Percentiles rank a stretch among this genome's conserved stretches.
Evolutionary conservation across 2,113 vertebrate species (phyloP).

Genomic region (Accipiter cooperii): DNA sequence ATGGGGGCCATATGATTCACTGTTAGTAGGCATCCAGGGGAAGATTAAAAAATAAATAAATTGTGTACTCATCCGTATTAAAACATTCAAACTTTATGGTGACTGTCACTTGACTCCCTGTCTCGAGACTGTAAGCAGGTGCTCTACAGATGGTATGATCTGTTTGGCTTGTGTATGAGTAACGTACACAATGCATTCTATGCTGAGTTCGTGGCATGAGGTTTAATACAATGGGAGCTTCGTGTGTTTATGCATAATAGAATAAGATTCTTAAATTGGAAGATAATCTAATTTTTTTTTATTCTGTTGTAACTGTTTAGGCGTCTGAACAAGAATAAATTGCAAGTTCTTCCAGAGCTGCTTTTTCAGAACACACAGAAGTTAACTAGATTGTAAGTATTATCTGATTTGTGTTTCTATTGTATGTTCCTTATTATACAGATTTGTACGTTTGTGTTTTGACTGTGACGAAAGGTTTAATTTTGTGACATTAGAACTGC

Average conservation of each 20-base stretch:
- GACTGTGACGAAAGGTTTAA: not conserved
- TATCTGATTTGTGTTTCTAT: not conserved
- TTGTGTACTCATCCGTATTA: not conserved
- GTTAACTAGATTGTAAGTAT: slow-evolving; percentile 94
- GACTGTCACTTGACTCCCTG: not conserved
- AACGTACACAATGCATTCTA: rapidly evolving
- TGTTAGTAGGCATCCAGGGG: not conserved
- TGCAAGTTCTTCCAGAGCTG: slow-evolving; percentile 93
- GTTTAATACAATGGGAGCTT: not conserved
- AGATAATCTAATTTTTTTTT: slow-evolving; percentile 1
- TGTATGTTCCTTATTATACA: not conserved
- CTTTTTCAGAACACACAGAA: slow-evolving; percentile 97
- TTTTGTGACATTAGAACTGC: not conserved
- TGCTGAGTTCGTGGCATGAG: not conserved
- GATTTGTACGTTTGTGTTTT: not conserved
- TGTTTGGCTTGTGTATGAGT: not conserved
- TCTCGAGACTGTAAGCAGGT: not conserved
- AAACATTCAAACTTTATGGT: not conserved
- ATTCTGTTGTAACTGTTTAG: slow-evolving; percentile 61
- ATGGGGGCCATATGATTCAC: not conserved
- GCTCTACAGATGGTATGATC: not conserved
- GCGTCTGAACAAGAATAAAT: slow-evolving; percentile 95
- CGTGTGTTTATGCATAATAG: not conserved
- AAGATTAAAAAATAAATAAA: not conserved
- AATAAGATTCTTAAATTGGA: not conserved